phyloP scores from a whole-genome alignment of 2,888 invertebrate species.

The Zeuzera pyrina region DNA sequence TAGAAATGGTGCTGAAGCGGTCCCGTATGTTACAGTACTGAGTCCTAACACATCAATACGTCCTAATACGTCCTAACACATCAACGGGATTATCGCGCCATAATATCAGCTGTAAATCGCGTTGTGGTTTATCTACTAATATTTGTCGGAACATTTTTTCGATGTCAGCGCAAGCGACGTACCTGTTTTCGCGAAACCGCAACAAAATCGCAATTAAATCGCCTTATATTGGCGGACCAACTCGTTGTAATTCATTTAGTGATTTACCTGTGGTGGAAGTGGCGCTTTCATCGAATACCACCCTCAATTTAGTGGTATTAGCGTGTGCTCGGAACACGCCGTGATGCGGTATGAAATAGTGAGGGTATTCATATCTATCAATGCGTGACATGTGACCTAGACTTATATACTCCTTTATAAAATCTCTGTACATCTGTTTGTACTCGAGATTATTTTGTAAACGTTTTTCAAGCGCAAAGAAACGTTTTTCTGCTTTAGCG shows the following conservation, averaged over 20 bases:
- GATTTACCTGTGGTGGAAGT: slow-evolving; percentile 8
- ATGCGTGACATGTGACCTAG: slow-evolving; percentile 14
- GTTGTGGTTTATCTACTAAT: too few relatives aligned
- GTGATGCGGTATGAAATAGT: slow-evolving; percentile 14
- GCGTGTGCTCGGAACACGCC: slow-evolving; percentile 12
- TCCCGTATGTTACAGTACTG: slow-evolving; percentile 24
- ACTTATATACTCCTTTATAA: slow-evolving; percentile 12
- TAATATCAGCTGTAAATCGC: too few relatives aligned
- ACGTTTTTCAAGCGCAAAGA: slow-evolving; percentile 12
- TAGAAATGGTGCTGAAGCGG: slow-evolving; percentile 24
- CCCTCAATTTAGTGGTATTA: slow-evolving; percentile 9
- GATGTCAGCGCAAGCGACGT: slow-evolving; percentile 17
- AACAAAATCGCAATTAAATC: slow-evolving; percentile 18
- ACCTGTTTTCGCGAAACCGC: slow-evolving; percentile 15
- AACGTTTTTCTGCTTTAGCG: slow-evolving; percentile 8
- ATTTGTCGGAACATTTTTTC: slow-evolving; percentile 24
- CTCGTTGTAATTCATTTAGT: slow-evolving; percentile 16
- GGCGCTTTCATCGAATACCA: slow-evolving; percentile 13
- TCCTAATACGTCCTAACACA: too few relatives aligned
- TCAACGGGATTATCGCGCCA: slow-evolving; percentile 23
- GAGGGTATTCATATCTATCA: slow-evolving; percentile 2
- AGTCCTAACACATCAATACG: slow-evolving; percentile 18
- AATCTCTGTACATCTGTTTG: slow-evolving; percentile 13
- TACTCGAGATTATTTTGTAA: slow-evolving; percentile 6
- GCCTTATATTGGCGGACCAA: slow-evolving; percentile 17